Base-by-base conservation (phyloP, 2,797 vertebrate genomes). In the Amblyopsis hoosieri region DNA sequence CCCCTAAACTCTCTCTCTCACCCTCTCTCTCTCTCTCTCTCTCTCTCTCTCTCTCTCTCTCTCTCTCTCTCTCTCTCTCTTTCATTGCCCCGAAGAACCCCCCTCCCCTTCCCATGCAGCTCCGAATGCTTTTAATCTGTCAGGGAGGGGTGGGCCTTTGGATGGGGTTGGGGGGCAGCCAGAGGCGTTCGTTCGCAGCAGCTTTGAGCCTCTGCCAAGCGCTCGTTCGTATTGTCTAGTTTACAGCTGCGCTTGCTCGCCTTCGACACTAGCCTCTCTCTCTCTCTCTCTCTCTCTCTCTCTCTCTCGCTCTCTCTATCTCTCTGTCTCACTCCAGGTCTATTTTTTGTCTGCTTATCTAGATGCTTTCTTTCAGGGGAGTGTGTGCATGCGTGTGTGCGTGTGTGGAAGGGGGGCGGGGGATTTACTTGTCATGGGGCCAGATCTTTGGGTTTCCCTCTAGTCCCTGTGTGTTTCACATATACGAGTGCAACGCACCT, bases 141-240 rank as follows among this genome's bases (percentile, higher is more conserved):
- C 90, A 91, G 80, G 77, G 80, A 67, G 67, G 78, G 76, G 45
- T 69, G 68, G 78, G 60, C 64, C 66, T 29, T 64, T 71, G 56
- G 57, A 12, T 49, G 71, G 56, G 14, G 55, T 4, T 29, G 57
- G 48, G 80, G 75, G 76, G 69, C 82, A 88, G 84, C 87, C 83
- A 62, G 85, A 92, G 90, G 90, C 90, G 90, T 92, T 93, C 91
- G 81, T 91, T 93, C 85, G 71, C 92, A 91, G 92, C 64, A 66
- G 91, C 94, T 95, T 95, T 95, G 94, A 96, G 94, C 88, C 80
- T 87, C 90, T 93, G 95, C 94, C 94, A 95, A 94, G 81, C 86
- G 82, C 90, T 94, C 79, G 81, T 89, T 91, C 76, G 87, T 86
- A 93, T 94, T 95, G 94, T 94, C 84, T 79, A 80, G 88, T 91